A percentile compares a stretch with the other conserved stretches of the same genome.
These are phyloP conservation scores for Xenentodon cancila DNA, from an alignment of 2,797 vertebrate genomes.

Conservation along the genomic window DNA sequence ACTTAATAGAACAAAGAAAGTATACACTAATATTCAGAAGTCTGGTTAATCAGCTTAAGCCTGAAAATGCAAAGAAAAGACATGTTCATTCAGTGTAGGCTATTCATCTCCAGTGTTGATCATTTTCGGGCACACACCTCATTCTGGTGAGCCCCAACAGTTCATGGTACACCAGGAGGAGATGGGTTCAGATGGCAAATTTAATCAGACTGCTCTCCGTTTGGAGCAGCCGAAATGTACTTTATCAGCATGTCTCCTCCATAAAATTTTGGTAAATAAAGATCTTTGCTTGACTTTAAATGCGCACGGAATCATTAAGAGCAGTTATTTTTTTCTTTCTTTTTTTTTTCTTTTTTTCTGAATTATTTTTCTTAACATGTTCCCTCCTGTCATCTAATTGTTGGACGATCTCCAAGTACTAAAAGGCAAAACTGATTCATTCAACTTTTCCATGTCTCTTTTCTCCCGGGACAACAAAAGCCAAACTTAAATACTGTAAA, in stretches of 20 bases:
- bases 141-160: conserved; percentile 68
- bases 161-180: conserved; percentile 72
- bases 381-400: conserved; percentile 66
- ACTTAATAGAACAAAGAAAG: conserved; percentile 76
- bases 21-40: conserved; percentile 76
- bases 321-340: conserved; percentile 60
- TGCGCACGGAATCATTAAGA: conserved; percentile 71
- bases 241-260: conserved; percentile 69
- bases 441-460: conserved; percentile 78
- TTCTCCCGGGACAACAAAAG: conserved; percentile 77
- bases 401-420: conserved; percentile 75
- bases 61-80: conserved; percentile 61
- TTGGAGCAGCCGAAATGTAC: conserved; percentile 72
- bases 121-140: conserved; percentile 64
- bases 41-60: conserved; percentile 77
- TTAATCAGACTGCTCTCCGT: conserved; percentile 59
- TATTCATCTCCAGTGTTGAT: conserved; percentile 76
- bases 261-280: conserved; percentile 83
- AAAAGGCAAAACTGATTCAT: conserved; percentile 75
- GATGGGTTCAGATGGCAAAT: conserved; percentile 71
- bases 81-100: conserved; percentile 69
- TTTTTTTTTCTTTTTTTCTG: conserved; percentile 35
- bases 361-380: conserved; percentile 38
- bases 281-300: conserved; percentile 82
- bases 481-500: conserved; percentile 86